Evolutionary conservation across 2,113 vertebrate genomes (phyloP).

Genomic region (Oxyura jamaicensis): DNA sequence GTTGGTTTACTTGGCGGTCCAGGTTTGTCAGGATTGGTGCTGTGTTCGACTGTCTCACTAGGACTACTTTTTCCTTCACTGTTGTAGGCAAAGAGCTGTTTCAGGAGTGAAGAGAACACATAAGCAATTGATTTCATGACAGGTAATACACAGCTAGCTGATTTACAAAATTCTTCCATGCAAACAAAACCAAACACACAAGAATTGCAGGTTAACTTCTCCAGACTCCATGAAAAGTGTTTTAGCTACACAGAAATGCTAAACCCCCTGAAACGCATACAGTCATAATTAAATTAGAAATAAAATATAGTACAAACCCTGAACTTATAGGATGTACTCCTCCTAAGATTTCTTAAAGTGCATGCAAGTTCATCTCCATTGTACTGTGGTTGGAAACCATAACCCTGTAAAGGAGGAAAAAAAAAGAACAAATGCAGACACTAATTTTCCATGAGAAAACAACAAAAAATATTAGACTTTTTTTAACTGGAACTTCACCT

Average conservation of each 20-base stretch:
- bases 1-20: constrained; percentile 72
- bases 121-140: background rate
- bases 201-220: background rate
- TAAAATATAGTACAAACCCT: constrained; percentile 73
- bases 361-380: constrained; percentile 81
- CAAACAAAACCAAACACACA: background rate
- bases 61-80: constrained; percentile 80
- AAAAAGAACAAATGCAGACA: background rate
- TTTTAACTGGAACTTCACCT: background rate
- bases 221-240: background rate
- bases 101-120: background rate
- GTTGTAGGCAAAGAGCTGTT: constrained; percentile 81
- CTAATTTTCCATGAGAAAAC: background rate
- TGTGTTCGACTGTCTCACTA: constrained; percentile 79
- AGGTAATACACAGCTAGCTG: background rate
- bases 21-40: constrained; percentile 80
- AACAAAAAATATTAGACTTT: background rate
- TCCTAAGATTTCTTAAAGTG: constrained; percentile 81
- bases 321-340: constrained; percentile 81
- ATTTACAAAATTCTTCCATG: background rate
- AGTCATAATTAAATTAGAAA: background rate
- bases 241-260: background rate
- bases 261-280: background rate
- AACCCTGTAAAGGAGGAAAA: constrained; percentile 65
- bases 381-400: constrained; percentile 82